Evolutionary conservation across 2,888 invertebrate species (phyloP), one percentile per base, ranked within the genome.

Genomic region (Aleiodes alternator): DNA sequence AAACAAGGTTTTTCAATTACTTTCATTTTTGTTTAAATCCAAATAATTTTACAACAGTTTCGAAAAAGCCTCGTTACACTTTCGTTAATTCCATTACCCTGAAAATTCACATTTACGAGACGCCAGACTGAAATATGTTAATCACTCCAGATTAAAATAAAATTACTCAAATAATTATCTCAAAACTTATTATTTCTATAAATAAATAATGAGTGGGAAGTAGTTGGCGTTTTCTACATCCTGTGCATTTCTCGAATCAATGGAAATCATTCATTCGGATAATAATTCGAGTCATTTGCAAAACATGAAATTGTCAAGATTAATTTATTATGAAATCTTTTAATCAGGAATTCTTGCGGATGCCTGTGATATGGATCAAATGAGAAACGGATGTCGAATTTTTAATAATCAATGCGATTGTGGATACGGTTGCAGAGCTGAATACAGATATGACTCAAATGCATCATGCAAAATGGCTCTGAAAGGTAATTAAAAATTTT

Each of bases 341-440:
- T 51, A 61, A 61, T 61, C 76, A 86, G 85, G 78, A 73, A 78
- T 78, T 34, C 76, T 82, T 34, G 80, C 82, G 72, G 75, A 78
- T 11, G 84, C 84, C 61, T 94, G 94, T 81, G 93, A 93, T 56
- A 87, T 91, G 56, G 91, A 92, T 55, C 91, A 93, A 81, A 89
- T 90, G 69, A 91, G 92, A 72, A 90, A 91, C 83, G 94, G 94
- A 11, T 95, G 94, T 88, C 91, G 93, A 81, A 93, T 94, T 80
- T 90, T 90, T 78, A 92, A 92, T 29, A 90, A 91, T 7, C 88
- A 90, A 43, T 95, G 95, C 87, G 90, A 91, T 4, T 95, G 95
- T 83, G 93, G 93, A 11, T 92, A 90, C 77, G 94, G 94, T 0
- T 95, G 94, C 86, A 91, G 90, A 78, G 91, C 92, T 0, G 94